phyloP scores from a whole-genome alignment of 2,113 vertebrate genomes.

The Alaudala cheleensis region DNA sequence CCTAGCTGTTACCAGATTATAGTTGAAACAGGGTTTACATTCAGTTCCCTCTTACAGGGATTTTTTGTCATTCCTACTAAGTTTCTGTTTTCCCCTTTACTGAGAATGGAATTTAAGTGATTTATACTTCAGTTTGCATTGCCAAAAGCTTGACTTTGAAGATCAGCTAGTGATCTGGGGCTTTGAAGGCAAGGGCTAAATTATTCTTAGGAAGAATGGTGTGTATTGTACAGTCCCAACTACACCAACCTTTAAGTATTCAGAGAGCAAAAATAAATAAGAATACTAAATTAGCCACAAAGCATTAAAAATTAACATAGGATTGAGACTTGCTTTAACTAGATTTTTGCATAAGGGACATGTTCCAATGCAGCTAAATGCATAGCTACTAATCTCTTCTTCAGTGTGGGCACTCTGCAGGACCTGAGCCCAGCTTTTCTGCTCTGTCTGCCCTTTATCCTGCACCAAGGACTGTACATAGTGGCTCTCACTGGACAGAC shows the following conservation, averaged over 20 bases:
- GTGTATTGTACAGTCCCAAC: not conserved
- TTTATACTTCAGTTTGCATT: not conserved
- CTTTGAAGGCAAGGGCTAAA: not conserved
- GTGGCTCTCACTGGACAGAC: not conserved
- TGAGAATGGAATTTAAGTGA: not conserved
- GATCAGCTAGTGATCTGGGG: not conserved
- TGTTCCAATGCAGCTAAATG: not conserved
- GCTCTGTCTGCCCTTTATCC: not conserved
- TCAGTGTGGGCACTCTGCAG: not conserved
- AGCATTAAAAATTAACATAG: conserved; percentile 20
- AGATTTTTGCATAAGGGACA: not conserved
- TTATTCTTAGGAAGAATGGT: not conserved
- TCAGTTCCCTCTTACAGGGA: not conserved
- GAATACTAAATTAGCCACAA: not conserved
- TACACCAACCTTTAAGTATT: not conserved
- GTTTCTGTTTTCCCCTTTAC: not conserved
- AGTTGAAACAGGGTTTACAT: not conserved
- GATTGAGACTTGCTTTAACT: not conserved
- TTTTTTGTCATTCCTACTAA: not conserved
- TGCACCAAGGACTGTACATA: not conserved
- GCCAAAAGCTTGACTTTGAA: conserved; percentile 29
- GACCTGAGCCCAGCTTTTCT: not conserved
- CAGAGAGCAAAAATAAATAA: conserved; percentile 18
- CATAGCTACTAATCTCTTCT: not conserved
- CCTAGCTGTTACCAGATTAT: not conserved